Evolutionary conservation across 2,888 invertebrate species (phyloP), one percentile per base, ranked within the genome.

Genomic region (Chloroclysta siterata): DNA sequence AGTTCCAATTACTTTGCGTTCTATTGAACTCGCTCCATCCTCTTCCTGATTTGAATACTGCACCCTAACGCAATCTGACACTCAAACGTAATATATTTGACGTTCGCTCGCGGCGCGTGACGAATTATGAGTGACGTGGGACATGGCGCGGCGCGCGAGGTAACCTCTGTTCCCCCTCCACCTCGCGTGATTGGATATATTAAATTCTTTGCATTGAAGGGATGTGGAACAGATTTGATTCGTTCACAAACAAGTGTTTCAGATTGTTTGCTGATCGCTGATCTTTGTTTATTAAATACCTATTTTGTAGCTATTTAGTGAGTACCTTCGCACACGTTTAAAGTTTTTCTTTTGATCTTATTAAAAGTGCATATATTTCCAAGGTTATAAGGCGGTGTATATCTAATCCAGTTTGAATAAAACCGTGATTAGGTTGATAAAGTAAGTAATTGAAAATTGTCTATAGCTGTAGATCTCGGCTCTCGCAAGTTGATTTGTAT

Each of bases 71-170:
- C 80, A 82, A 82, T 82, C 81, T 74, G 78, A 75, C 67, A 71
- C 78, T 76, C 75, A 57, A 79, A 63, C 61, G 63, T 80, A 84
- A 83, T 82, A 82, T 80, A 78, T 77, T 77, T 82, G 83, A 84
- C 87, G 82, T 82, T 77, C 79, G 77, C 69, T 71, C 76, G 69
- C 74, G 62, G 70, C 72, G 87, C 90, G 89, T 89, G 88, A 88
- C 90, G 90, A 89, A 90, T 85, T 76, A 81, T 83, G 89, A 90
- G 74, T 89, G 89, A 89, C 88, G 70, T 68, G 73, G 81, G 84
- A 81, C 83, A 75, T 60, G 73, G 71, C 73, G 83, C 63, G 73
- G 67, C 76, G 70, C 64, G 70, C 74, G 74, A 83, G 75, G 76
- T 80, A 72, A 78, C 80, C 80, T 83, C 81, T 77, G 76, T 70